phyloP scores from a whole-genome alignment of 2,113 vertebrate species.

The Eonycteris spelaea region DNA sequence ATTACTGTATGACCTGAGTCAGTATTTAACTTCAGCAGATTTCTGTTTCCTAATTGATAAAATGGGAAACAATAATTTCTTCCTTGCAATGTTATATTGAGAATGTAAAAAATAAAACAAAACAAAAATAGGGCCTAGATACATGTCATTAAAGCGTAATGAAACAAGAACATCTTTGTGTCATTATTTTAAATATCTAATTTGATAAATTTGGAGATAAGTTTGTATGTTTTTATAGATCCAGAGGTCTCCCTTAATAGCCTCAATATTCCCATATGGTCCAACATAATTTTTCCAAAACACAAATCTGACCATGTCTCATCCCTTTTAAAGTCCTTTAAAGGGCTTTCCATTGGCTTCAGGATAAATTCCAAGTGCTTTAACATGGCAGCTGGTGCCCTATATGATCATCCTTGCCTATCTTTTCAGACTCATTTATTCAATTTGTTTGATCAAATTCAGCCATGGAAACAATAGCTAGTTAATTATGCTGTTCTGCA shows the following conservation, averaged over 20 bases:
- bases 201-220: background rate
- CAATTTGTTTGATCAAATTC: background rate
- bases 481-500: background rate
- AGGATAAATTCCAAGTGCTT: background rate
- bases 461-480: background rate
- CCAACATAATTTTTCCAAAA: background rate
- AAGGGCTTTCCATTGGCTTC: background rate
- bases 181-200: slow-evolving; percentile 1
- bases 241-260: background rate
- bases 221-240: background rate
- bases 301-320: background rate
- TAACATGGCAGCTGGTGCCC: background rate
- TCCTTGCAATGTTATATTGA: background rate
- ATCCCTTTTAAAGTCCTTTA: background rate
- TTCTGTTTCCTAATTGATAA: background rate
- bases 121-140: background rate
- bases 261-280: background rate
- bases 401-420: background rate
- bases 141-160: background rate
- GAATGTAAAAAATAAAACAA: background rate
- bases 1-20: background rate
- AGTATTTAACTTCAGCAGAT: background rate
- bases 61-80: background rate
- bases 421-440: background rate
- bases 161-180: background rate